Evolutionary conservation across 2,797 vertebrate species (phyloP).

Genomic region (Aselliscus stoliczkanus): DNA sequence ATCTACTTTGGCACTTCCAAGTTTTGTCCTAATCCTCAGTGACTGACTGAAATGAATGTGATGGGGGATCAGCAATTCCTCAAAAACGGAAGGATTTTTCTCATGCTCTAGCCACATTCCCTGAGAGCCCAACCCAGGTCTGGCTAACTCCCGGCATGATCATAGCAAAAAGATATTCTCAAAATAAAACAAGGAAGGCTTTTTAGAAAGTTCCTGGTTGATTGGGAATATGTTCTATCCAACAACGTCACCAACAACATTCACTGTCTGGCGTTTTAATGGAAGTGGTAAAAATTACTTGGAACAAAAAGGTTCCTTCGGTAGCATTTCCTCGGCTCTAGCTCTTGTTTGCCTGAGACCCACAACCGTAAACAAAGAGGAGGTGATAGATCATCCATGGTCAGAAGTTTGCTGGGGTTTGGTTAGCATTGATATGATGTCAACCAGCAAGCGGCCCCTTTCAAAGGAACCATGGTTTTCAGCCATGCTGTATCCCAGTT

Average conservation of each 20-base stretch:
- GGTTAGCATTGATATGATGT: neutral
- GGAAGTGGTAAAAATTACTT: constrained; percentile 33
- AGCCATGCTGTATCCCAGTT: neutral
- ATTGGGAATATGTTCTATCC: neutral
- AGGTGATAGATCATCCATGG: neutral
- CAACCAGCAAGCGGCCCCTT: neutral
- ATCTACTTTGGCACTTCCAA: neutral
- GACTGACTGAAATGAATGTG: neutral
- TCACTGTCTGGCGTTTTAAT: neutral
- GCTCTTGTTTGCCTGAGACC: neutral
- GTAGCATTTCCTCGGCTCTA: neutral
- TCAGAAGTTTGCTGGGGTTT: neutral
- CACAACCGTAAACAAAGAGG: neutral
- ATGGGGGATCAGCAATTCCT: neutral
- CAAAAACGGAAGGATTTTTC: constrained; percentile 12
- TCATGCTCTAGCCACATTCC: neutral
- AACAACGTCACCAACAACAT: neutral
- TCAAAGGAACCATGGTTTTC: neutral
- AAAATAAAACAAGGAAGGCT: constrained; percentile 27
- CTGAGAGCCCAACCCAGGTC: neutral
- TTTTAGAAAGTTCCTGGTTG: neutral
- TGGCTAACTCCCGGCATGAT: neutral
- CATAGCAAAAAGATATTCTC: neutral
- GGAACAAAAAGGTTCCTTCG: constrained; percentile 30
- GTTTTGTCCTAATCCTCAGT: neutral